Evolutionary conservation across 2,888 invertebrate species (phyloP).

Genomic region (Lottia scabra): DNA sequence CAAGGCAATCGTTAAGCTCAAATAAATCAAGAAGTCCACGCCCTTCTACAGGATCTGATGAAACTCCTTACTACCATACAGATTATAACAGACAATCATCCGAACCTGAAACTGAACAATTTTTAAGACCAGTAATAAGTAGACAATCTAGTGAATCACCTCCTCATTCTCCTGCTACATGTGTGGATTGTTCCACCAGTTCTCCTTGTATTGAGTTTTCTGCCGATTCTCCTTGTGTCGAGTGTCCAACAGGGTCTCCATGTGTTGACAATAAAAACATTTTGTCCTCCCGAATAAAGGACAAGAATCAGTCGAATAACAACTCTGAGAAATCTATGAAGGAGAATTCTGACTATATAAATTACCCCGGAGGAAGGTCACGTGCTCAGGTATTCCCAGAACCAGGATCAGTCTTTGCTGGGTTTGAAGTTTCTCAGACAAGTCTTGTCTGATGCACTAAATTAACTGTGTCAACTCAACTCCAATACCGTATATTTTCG

Average conservation of each 20-base stretch:
- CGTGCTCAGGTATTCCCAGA: constrained; percentile 51
- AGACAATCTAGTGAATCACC: constrained; percentile 13
- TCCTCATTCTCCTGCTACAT: constrained; percentile 20
- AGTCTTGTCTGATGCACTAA: constrained; percentile 40
- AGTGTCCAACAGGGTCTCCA: neutral
- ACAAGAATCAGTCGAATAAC: constrained; percentile 15
- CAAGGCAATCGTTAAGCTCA: constrained; percentile 5
- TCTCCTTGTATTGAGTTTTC: neutral
- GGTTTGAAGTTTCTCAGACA: constrained; percentile 49
- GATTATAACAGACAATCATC: constrained; percentile 14
- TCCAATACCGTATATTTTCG: too few relatives aligned
- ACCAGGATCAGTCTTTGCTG: constrained; percentile 37
- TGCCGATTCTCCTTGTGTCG: neutral
- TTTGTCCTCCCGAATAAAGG: neutral
- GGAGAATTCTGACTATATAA: constrained; percentile 18
- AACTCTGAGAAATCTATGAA: constrained; percentile 8
- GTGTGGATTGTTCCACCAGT: constrained; percentile 18
- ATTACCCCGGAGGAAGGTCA: constrained; percentile 30
- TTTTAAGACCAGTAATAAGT: neutral
- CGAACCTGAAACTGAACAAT: neutral
- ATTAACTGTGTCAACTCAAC: too few relatives aligned
- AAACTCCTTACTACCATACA: neutral
- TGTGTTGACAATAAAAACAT: constrained; percentile 4
- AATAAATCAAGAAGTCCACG: constrained; percentile 15
- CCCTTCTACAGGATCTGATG: constrained; percentile 17